Evolutionary conservation across 2,797 vertebrate species (phyloP), one percentile per base, ranked within the genome.

Genomic region (Aphelocoma californica): DNA sequence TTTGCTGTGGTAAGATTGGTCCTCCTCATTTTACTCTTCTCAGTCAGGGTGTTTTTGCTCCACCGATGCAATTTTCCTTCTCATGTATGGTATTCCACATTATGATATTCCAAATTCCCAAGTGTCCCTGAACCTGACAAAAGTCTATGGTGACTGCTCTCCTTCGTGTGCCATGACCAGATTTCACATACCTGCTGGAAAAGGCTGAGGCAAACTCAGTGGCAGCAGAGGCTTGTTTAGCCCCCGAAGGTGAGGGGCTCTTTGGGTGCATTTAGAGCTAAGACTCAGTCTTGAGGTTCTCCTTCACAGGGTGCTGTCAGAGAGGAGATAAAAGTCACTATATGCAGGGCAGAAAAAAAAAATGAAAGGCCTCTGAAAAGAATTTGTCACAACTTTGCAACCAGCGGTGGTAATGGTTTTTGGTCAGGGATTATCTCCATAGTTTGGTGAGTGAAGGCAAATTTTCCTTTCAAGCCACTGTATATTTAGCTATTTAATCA

Each of bases 401-500:
- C 34, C 42, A 83, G 72, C 21, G 74, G 66, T 1, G 4, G 54
- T 90, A 96, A 91, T 79, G 67, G 14, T 1, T 95, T 96, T 93
- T 84, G 81, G 47, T 88, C 81, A 84, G 69, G 71, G 47, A 74
- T 74, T 95, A 29, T 54, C 85, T 75, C 75, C 51, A 61, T 90
- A 80, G 78, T 92, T 90, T 54, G 95, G 57, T 88, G 82, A 90
- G 26, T 86, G 77, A 92, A 90, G 66, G 54, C 56, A 12, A 73
- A 86, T 95, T 94, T 96, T 94, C 84, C 85, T 96, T 95, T 93
- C 78, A 82, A 80, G 57, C 29, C 75, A 70, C 65, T 90, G 70
- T 57, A 78, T 96, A 70, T 62, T 94, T 78, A 88, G 75, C 95
- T 95, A 94, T 93, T 96, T 91, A 94, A 94, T 94, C 69, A 92